phyloP scores from a whole-genome alignment of 1,140 invertebrate species.

The Ips nitidus region DNA sequence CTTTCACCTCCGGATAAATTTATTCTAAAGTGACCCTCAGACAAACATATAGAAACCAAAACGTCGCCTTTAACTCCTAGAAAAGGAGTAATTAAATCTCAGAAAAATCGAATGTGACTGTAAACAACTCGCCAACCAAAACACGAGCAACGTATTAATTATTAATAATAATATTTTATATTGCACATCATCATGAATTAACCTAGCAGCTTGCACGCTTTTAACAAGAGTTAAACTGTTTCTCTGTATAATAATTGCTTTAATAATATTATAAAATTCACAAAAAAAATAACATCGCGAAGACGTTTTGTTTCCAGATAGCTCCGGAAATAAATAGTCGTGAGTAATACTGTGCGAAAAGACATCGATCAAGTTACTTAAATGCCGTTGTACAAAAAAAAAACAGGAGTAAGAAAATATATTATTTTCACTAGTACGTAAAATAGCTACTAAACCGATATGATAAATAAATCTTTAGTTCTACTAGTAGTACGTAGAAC shows the following conservation, averaged over 20 bases:
- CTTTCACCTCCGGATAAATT: too few relatives aligned
- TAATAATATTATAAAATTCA: constrained; percentile 41
- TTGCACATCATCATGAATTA: constrained; percentile 25
- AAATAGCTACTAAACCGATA: too few relatives aligned
- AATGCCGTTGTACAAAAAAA: constrained; percentile 18
- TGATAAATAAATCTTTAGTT: too few relatives aligned
- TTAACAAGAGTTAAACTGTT: constrained; percentile 41
- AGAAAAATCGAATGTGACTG: too few relatives aligned
- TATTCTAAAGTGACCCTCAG: too few relatives aligned
- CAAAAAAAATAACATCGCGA: constrained; percentile 51
- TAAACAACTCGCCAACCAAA: too few relatives aligned
- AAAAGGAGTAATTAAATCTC: too few relatives aligned
- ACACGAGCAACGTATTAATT: too few relatives aligned
- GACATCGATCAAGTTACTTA: constrained; percentile 8
- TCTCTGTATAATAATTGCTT: constrained; percentile 42
- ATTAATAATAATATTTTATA: constrained; percentile 4
- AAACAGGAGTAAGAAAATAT: constrained; percentile 37
- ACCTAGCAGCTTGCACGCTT: constrained; percentile 32
- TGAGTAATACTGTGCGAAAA: constrained; percentile 36
- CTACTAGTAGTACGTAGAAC: constrained; percentile 2
- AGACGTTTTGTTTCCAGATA: constrained; percentile 28
- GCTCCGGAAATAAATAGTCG: constrained; percentile 20
- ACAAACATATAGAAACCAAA: too few relatives aligned
- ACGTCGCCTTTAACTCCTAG: too few relatives aligned
- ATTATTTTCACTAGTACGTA: background rate